These are phyloP conservation scores for Malaclemys terrapin DNA, from an alignment of 2,113 vertebrate species.

Conservation along the genomic window DNA sequence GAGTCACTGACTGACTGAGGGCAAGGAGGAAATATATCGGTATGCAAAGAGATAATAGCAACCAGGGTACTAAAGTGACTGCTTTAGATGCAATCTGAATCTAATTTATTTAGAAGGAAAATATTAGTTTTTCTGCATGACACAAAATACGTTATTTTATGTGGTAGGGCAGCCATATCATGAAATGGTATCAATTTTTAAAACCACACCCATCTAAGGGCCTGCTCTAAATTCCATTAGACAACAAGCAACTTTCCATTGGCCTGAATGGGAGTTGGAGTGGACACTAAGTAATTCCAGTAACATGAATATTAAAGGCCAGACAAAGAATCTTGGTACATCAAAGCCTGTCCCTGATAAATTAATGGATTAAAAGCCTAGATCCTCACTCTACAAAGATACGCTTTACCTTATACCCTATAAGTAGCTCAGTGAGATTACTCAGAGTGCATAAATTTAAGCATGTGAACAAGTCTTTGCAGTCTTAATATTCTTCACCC, in stretches of 20 bases:
- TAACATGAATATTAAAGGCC: not conserved
- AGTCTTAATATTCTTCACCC: not conserved
- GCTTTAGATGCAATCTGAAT: not conserved
- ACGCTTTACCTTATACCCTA: not conserved
- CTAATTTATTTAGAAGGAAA: rapidly evolving
- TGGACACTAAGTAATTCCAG: not conserved
- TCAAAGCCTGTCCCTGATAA: not conserved
- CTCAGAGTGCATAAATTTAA: not conserved
- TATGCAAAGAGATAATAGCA: not conserved
- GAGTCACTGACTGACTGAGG: not conserved
- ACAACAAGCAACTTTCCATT: not conserved
- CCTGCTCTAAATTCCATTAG: not conserved
- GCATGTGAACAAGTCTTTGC: not conserved
- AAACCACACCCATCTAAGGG: not conserved
- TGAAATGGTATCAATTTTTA: not conserved
- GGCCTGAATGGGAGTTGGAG: not conserved
- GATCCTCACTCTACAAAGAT: not conserved
- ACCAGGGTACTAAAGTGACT: not conserved
- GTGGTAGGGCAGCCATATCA: not conserved
- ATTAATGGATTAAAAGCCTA: not conserved
- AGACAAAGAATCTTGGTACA: not conserved
- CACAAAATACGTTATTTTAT: not conserved
- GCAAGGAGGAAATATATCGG: not conserved
- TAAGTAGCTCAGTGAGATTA: not conserved
- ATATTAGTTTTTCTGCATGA: not conserved